Base-by-base conservation (phyloP, 1,140 invertebrate species). In the Agraylea sexmaculata region DNA sequence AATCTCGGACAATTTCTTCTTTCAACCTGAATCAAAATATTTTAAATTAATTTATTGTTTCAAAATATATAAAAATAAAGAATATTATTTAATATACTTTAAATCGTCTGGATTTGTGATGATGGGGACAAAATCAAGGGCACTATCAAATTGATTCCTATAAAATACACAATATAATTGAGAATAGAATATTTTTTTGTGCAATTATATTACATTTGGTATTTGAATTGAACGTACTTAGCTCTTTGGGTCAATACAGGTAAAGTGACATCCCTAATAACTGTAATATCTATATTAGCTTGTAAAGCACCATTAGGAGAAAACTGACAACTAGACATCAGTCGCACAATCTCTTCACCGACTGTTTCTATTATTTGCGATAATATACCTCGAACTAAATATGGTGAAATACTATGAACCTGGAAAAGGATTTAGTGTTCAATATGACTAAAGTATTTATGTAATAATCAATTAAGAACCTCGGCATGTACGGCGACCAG, bases 401-500 rank as follows among this genome's bases (percentile, higher is more conserved):
- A 70, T 17, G 87, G 84, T 19, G 85, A 87, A 7, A 93, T 79
- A 29, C 78, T 73, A 53, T 80, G 81, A 22, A 86, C 80, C 80
- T 84, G 45, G 10, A 52, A 47, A 50, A 13, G 4, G 32, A 16
- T 16, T 18, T 28, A 1, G 23, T n/a, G n/a, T 29, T 29, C 7
- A 16, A 43, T 31, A 13, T 27, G 30, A 33, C 21, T 23, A 8
- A 32, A 36, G 17, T 7, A n/a, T 32, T 15, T 21, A 44, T 38
- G 30, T 35, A 18, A 13, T 15, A 27, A 29, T 27, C 12, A 19
- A 19, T 50, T 51, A 44, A 50, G 60, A 55, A 93, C 88, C 73
- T 95, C 89, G 8, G 87, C 83, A 63, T 92, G 88, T 5, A 97
- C 87, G 41, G 83, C 82, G 19, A 94, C 88, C 32, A 95, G 68